Base-by-base conservation (phyloP, 2,113 vertebrate genomes). In the Chroicocephalus ridibundus region DNA sequence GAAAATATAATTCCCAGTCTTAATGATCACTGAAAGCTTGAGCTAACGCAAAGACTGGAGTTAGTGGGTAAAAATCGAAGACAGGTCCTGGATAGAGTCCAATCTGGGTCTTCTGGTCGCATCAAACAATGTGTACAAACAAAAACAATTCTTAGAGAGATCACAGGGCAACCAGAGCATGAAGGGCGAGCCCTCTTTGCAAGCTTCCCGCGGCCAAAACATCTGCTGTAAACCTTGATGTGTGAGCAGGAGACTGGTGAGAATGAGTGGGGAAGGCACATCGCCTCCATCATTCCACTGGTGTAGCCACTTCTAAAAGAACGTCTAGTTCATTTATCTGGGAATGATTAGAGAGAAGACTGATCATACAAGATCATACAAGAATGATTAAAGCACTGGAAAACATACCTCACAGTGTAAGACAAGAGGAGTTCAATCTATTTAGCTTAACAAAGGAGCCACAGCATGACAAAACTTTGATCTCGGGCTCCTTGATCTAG, bases 381-480 rank as follows among this genome's bases (percentile, higher is more conserved):
- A 76, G 84, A 87, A 94, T 94, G 93, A 96, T 97, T 96, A 97
- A 97, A 97, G 96, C 91, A 40, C 66, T 93, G 84, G 81, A 93
- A 96, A 96, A 96, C 65, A 93, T 18, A 82, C 52, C 62, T 90
- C 89, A 55, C 14, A 87, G 70, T 68, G 78, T 85, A 86, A 94
- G 84, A 96, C 93, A 96, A 94, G 91, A 88, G 46, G 57, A 69
- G 84, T 91, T 96, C 91, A 94, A 90, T 93, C 87, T 95, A 61
- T 95, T 96, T 95, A 93, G 70, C 70, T 94, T 87, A 90, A 90
- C 93, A 96, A 93, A 96, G 90, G 57, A 96, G 75, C 25, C 96
- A 88, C 82, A 95, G 91, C 90, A 93, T 94, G 94, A 93, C 78
- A 95, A 84, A 96, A 85, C 96, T 95, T 97, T 97, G 93, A 96